Evolutionary conservation across 2,888 invertebrate species (phyloP).

Genomic region (Chalcosyrphus nemorum): DNA sequence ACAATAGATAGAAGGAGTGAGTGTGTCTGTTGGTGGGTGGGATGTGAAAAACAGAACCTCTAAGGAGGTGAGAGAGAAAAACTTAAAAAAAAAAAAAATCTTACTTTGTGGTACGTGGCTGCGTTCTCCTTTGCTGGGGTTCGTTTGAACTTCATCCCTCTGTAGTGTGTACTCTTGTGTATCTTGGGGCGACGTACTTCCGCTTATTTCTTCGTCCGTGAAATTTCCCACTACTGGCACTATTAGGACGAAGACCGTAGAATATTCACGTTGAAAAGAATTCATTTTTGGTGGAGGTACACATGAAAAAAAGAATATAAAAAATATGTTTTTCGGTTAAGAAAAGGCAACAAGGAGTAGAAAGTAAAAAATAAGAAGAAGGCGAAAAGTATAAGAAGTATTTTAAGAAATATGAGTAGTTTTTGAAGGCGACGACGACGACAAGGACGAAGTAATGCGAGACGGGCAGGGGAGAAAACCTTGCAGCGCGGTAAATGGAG

Average conservation of each 20-base stretch:
- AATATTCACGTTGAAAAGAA: conserved; percentile 61
- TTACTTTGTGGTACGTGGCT: conserved; percentile 81
- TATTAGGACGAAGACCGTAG: conserved; percentile 74
- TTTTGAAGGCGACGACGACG: conserved; percentile 22
- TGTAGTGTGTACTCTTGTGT: conserved; percentile 86
- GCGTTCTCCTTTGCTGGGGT: conserved; percentile 84
- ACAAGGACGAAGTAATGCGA: conserved; percentile 1
- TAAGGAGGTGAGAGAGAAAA: background rate
- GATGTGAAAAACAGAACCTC: conserved; percentile 38
- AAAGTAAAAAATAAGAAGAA: conserved; percentile 44
- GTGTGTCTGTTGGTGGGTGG: background rate
- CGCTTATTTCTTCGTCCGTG: conserved; percentile 84
- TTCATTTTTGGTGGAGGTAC: conserved; percentile 46
- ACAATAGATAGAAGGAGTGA: conserved; percentile 56
- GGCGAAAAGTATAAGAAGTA: background rate
- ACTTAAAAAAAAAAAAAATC: conserved; percentile 52
- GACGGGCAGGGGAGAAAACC: conserved; percentile 22
- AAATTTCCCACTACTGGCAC: conserved; percentile 85
- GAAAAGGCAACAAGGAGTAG: conserved; percentile 37
- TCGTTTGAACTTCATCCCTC: conserved; percentile 87
- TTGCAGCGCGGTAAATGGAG: background rate
- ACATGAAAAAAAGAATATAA: conserved; percentile 38
- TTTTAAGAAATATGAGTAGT: conserved; percentile 52
- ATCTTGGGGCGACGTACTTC: conserved; percentile 81
- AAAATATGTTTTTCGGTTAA: conserved; percentile 52